These are phyloP conservation scores for Rhinogobius similis DNA, from an alignment of 2,113 vertebrate genomes.

Conservation along the genomic window DNA sequence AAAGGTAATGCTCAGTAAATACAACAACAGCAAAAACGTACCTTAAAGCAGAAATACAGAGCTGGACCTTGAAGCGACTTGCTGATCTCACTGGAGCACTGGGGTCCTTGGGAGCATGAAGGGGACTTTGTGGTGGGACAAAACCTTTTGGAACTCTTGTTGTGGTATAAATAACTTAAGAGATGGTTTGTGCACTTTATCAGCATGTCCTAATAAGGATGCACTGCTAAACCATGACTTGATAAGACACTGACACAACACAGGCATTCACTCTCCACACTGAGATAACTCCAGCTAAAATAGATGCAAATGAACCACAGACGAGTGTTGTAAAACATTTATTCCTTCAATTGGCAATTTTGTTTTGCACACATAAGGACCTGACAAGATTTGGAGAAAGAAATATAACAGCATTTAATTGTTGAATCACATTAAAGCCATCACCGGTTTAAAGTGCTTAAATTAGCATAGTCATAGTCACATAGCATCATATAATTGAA, in stretches of 20 bases:
- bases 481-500: neutral
- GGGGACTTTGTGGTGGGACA: slow-evolving; percentile 3
- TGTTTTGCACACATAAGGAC: slow-evolving; percentile 13
- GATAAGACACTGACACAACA: slow-evolving; percentile 43
- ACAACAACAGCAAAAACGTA: neutral
- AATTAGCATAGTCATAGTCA: slow-evolving; percentile 29
- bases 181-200: slow-evolving; percentile 66
- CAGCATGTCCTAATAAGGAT: slow-evolving; percentile 68
- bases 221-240: slow-evolving; percentile 13
- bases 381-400: slow-evolving; percentile 32
- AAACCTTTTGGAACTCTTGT: slow-evolving; percentile 36
- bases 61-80: neutral
- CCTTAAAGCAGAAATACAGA: slow-evolving; percentile 17
- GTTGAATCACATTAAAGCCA: slow-evolving; percentile 30
- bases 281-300: slow-evolving; percentile 15
- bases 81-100: neutral
- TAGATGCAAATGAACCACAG: neutral
- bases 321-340: slow-evolving; percentile 48
- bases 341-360: slow-evolving; percentile 43
- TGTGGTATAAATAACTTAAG: slow-evolving; percentile 74
- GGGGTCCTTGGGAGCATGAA: slow-evolving; percentile 13
- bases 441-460: slow-evolving; percentile 63
- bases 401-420: neutral
- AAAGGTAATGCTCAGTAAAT: neutral
- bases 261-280: slow-evolving; percentile 28